These are phyloP conservation scores for Autographa gamma DNA, from an alignment of 2,888 invertebrate genomes.

Conservation along the genomic window DNA sequence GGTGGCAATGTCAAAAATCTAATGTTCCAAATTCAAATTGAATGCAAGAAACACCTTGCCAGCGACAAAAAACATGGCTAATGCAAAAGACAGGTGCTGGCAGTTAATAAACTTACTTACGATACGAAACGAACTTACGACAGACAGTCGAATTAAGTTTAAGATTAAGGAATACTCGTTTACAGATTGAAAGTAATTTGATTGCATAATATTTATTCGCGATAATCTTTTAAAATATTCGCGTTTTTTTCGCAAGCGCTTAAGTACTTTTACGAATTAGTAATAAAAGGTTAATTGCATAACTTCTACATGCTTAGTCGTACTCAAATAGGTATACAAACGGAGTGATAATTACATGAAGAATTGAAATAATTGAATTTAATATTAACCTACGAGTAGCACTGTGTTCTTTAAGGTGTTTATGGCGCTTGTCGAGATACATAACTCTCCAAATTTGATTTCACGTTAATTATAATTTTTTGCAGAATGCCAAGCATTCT, in stretches of 20 bases:
- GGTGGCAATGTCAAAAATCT: slow-evolving; percentile 63
- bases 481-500: too few species aligned
- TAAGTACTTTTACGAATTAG: background rate
- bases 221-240: background rate
- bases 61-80: slow-evolving; percentile 71
- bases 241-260: background rate
- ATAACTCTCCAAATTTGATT: too few species aligned
- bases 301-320: too few species aligned
- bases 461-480: too few species aligned
- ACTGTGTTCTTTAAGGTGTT: too few species aligned
- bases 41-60: slow-evolving; percentile 76
- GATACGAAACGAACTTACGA: too few species aligned
- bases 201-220: slow-evolving; percentile 12
- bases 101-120: slow-evolving; percentile 63
- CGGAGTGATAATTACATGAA: too few species aligned
- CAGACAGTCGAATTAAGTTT: slow-evolving; percentile 48
- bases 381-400: too few species aligned
- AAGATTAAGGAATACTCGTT: slow-evolving; percentile 47
- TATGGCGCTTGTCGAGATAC: too few species aligned
- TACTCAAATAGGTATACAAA: too few species aligned
- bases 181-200: slow-evolving; percentile 40
- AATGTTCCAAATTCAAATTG: slow-evolving; percentile 72
- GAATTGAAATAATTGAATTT: too few species aligned
- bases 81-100: slow-evolving; percentile 78
- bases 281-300: background rate